phyloP scores from a whole-genome alignment of 2,888 invertebrate genomes.

The Agrotis puta region DNA sequence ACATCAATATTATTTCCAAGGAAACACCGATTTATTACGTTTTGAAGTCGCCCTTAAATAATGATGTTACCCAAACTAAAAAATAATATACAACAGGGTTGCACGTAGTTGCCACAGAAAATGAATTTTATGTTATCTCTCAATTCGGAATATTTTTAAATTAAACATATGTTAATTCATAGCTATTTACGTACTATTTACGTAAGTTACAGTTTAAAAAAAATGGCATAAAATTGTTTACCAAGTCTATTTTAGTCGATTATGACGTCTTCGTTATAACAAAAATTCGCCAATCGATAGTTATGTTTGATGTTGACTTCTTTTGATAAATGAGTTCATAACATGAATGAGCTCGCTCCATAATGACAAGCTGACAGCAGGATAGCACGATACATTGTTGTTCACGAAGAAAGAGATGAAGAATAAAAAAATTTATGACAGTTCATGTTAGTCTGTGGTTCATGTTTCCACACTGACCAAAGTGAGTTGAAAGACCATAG shows the following conservation, averaged over 20 bases:
- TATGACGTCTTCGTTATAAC: background rate
- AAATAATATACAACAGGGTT: slow-evolving; percentile 18
- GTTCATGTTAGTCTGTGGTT: background rate
- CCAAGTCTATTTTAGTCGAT: slow-evolving; percentile 26
- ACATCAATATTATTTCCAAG: slow-evolving; percentile 90
- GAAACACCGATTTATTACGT: slow-evolving; percentile 90
- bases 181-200: no score
- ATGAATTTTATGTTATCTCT: no score
- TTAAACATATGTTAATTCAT: no score
- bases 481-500: no score
- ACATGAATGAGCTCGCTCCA: background rate
- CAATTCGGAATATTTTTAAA: no score
- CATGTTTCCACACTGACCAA: background rate
- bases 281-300: background rate
- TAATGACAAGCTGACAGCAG: background rate
- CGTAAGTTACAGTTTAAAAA: no score
- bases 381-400: background rate
- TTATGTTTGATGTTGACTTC: background rate
- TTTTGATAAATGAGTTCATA: background rate
- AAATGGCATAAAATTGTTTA: no score
- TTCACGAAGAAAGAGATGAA: slow-evolving; percentile 3
- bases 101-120: background rate
- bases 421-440: background rate
- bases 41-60: slow-evolving; percentile 79
- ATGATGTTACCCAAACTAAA: slow-evolving; percentile 73